phyloP scores from a whole-genome alignment of 2,888 invertebrate species.

The Phortica magna region DNA sequence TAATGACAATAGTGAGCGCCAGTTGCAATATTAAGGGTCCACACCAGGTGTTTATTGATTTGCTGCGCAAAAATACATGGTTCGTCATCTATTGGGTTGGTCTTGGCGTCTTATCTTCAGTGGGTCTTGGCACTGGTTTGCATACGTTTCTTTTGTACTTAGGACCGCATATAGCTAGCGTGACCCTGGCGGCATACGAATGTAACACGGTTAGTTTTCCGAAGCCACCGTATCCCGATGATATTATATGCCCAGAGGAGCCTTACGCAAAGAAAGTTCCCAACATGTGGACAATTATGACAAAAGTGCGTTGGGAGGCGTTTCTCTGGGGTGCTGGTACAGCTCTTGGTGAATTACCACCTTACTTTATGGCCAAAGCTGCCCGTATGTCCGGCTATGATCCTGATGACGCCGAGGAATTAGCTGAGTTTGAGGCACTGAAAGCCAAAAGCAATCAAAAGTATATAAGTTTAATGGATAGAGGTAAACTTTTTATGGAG shows the following conservation, averaged over 20 bases:
- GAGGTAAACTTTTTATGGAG: conserved; percentile 91
- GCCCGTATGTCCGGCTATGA: conserved; percentile 85
- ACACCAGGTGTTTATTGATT: conserved; percentile 71
- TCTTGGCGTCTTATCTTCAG: conserved; percentile 96
- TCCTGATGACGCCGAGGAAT: conserved; percentile 83
- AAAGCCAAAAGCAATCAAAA: conserved; percentile 82
- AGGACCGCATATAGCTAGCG: conserved; percentile 98
- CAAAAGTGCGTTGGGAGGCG: conserved; percentile 93
- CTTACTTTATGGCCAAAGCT: conserved; percentile 99
- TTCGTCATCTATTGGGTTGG: conserved; percentile 90
- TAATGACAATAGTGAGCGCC: conserved; percentile 62
- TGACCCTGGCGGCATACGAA: conserved; percentile 99
- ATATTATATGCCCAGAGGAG: conserved; percentile 92
- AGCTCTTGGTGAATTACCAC: conserved; percentile 98
- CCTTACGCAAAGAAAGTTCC: conserved; percentile 82
- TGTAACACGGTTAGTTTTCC: conserved; percentile 97
- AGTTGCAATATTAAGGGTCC: conserved; percentile 74
- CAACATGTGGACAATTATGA: conserved; percentile 93
- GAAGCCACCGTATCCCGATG: conserved; percentile 97
- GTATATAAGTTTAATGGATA: conserved; percentile 84
- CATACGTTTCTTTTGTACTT: conserved; percentile 99
- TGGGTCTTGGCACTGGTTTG: conserved; percentile 97
- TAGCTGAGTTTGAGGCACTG: conserved; percentile 86
- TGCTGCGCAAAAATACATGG: conserved; percentile 70
- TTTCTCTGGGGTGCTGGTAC: conserved; percentile 99